phyloP scores from a whole-genome alignment of 2,797 vertebrate genomes.

The Merluccius polli region DNA sequence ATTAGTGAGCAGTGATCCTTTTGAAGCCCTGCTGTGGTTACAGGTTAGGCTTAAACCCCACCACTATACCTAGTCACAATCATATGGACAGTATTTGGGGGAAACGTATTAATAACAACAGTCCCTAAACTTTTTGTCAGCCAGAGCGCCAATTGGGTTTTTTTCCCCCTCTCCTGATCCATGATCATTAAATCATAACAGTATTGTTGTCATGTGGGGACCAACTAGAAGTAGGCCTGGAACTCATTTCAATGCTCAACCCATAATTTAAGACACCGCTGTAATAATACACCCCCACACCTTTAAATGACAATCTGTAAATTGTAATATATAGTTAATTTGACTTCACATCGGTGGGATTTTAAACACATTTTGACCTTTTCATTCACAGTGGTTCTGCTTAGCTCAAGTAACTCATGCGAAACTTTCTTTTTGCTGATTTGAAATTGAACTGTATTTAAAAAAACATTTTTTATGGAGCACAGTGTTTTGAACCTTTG shows the following conservation, averaged over 20 bases:
- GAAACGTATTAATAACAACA: conserved; percentile 20
- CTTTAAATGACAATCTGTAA: conserved; percentile 51
- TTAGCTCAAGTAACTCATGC: conserved; percentile 54
- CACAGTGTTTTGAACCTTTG: conserved; percentile 1
- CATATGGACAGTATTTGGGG: conserved; percentile 51
- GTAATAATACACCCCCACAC: conserved; percentile 11
- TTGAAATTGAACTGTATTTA: conserved; percentile 35
- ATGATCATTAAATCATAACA: conserved; percentile 64
- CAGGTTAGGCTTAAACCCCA: conserved; percentile 70
- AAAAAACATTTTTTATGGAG: conserved; percentile 9
- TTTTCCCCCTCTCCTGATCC: conserved; percentile 38
- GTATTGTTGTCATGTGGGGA: conserved; percentile 60
- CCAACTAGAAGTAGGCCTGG: conserved; percentile 45
- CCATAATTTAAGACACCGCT: conserved; percentile 57
- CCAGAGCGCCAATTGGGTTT: conserved; percentile 48
- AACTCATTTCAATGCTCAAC: conserved; percentile 56
- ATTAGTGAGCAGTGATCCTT: conserved; percentile 70
- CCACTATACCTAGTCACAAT: conserved; percentile 57
- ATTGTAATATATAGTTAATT: conserved; percentile 65
- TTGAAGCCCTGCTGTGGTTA: conserved; percentile 71
- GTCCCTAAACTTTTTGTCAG: conserved; percentile 58
- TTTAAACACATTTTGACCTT: conserved; percentile 52
- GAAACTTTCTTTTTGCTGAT: conserved; percentile 34
- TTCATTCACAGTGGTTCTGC: conserved; percentile 46
- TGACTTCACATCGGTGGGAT: conserved; percentile 58